These are phyloP conservation scores for Chrysaora quinquecirrha DNA, from an alignment of 30 jellyfish, hydroid and myxozoan species.

Conservation along the genomic window DNA sequence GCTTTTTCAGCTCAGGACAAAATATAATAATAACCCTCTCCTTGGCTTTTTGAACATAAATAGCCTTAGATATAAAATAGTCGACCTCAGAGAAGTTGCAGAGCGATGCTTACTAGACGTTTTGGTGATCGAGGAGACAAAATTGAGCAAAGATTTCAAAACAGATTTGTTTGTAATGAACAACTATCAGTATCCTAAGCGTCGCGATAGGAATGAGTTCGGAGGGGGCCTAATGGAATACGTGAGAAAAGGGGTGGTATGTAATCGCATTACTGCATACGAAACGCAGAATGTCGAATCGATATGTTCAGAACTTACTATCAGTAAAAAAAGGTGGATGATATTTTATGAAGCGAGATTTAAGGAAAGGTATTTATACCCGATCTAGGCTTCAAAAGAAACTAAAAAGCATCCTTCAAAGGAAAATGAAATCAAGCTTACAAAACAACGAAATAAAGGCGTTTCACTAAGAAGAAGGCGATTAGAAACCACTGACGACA, in stretches of 20 bases:
- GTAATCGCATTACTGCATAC: slow-evolving; percentile 9
- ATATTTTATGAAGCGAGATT: not conserved
- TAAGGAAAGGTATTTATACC: slow-evolving; percentile 46
- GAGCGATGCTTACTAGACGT: not conserved
- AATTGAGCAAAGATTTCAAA: slow-evolving; percentile 6
- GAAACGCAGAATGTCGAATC: slow-evolving; percentile 5
- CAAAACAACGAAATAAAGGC: slow-evolving; percentile 45
- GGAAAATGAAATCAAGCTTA: slow-evolving; percentile 30
- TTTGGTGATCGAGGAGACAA: slow-evolving; percentile 1
- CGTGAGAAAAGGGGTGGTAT: slow-evolving; percentile 14
- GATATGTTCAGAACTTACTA: not conserved
- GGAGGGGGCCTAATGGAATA: too few species aligned
- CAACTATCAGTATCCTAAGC: slow-evolving; percentile 11
- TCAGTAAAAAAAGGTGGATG: not conserved
- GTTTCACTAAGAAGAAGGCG: slow-evolving; percentile 31
- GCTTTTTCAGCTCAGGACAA: slow-evolving; percentile 1
- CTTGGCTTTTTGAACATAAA: not conserved
- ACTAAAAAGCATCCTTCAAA: slow-evolving; percentile 16
- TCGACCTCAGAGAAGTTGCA: not conserved
- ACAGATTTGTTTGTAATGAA: not conserved
- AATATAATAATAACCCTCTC: not conserved
- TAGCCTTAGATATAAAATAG: not conserved
- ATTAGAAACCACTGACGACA: slow-evolving; percentile 20
- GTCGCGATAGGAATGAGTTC: slow-evolving; percentile 3
- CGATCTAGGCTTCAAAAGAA: slow-evolving; percentile 50